Base-by-base conservation (phyloP, 2,113 vertebrate genomes). In the Prionailurus viverrinus region DNA sequence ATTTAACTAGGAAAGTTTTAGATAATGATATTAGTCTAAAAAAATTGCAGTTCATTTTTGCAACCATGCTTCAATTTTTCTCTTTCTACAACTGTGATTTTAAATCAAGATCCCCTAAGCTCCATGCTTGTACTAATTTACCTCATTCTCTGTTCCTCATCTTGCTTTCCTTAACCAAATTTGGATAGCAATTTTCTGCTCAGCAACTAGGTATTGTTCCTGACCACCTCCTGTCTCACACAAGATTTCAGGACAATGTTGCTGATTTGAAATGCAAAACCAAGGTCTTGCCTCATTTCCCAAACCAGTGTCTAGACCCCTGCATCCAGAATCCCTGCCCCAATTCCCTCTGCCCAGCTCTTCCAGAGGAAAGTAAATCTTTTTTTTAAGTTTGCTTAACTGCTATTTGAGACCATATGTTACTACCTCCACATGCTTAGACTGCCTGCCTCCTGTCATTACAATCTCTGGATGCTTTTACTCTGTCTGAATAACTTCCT, bases 1-100 rank as follows among this genome's bases (percentile, higher is more conserved):
- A 80, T 69, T 71, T 86, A 82, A 97, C 71, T 55, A 58, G 45
- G 82, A 94, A 86, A 51, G 18, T 58, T 66, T 66, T 73, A 83
- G 19, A 33, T 33, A 39, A 48, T 96, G 19, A 11, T 61, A 73
- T 69, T 86, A 85, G 2, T 58, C 31, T 85, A 78, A 95, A 87
- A 81, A 58, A 45, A 2, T 25, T 73, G 3, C 27, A 74, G 29
- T 88, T 79, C 71, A 63, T 53, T 73, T 68, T 51, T 53, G 48
- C 45, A 3, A 31, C 9, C 53, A 65, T 15, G 4, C 19, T 69
- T 87, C 87, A 27, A 4, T 58, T 53, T 94, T 91, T 6, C 16
- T 13, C 8, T 25, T 76, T 45, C 73, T n/a, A 6, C 33, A 69
- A 73, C 0, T 86, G 33, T 1, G 18, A 31, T 83, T 87, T 18